Evolutionary conservation across 2,888 invertebrate genomes (phyloP), one percentile per base, ranked within the genome.

Genomic region (Maniola hyperantus): DNA sequence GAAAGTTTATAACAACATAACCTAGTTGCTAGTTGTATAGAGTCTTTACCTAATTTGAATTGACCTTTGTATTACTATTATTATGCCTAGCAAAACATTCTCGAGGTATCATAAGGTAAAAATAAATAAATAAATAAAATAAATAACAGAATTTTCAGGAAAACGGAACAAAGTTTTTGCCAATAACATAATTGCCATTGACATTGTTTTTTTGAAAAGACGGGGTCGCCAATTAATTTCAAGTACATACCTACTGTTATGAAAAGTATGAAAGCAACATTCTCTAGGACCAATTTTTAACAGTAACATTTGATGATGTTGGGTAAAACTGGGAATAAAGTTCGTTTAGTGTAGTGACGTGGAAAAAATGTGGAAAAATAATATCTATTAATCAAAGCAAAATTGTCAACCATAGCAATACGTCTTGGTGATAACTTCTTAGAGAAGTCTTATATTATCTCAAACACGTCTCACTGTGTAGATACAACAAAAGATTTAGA

Each of bases 401-500:
- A 36, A 2, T 36, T 36, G 36, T 0, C 36, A 36, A 36, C 36
- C 8, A 10, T 39, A 11, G 39, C 11, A 11, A 10, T 39, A 26
- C 26, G 26, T 26, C 26, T 26, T 39, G 10, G 11, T 11, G 11
- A 39, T 39, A 8, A 39, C 8, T 11, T 39, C 11, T 39, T 11
- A 11, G 10, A 39, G 39, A 10, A 39, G 18, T 8, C 18, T 36
- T 36, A 11, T 36, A 5, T 36, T 36, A 33, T 34, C 48, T 4
- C 10, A 15, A 48, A 51, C 10, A 18, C 34, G 10, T 42, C 34
- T 34, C 26, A 39, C 36, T 51, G 57, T 39, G 15, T 15, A 20
- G 44, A 26, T 26, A 39, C 13, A 51, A 20, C 50, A 50, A 61
- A 61, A 50, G 61, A 39, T 50, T 15, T 50, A 36, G 50, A 61